Conservation (phyloP, 2,797 vertebrate species). For the Triplophysa yarkandensis region DNA sequence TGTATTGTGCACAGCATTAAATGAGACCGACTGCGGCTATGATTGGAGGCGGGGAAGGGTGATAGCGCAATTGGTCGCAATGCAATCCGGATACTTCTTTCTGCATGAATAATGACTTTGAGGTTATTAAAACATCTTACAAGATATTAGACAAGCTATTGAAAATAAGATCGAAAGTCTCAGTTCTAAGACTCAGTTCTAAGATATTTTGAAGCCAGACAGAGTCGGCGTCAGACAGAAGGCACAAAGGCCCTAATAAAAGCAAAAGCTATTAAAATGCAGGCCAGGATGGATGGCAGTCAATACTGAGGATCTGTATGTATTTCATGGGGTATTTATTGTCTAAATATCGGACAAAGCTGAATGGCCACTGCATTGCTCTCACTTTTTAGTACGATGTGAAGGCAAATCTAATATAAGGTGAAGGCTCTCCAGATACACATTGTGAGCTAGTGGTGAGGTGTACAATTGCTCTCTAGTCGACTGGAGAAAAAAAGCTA, state of each 20-base stretch:
- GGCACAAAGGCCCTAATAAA: conserved; percentile 41
- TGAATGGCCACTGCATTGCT: conserved; percentile 17
- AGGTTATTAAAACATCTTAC: conserved; percentile 19
- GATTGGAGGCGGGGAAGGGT: not conserved
- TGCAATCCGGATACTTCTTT: conserved; percentile 8
- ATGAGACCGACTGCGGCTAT: not conserved
- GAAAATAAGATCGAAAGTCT: conserved; percentile 36
- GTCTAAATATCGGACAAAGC: conserved; percentile 55
- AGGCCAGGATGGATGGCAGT: conserved; percentile 39
- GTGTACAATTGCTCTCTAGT: conserved; percentile 57
- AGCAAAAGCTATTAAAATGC: conserved; percentile 39
- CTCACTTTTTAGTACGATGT: conserved; percentile 40
- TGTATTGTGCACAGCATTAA: conserved; percentile 2
- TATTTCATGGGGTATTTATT: conserved; percentile 59
- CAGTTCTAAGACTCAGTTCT: conserved; percentile 39
- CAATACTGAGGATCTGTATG: conserved; percentile 41
- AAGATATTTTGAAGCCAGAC: conserved; percentile 30
- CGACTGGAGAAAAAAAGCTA: conserved; percentile 55
- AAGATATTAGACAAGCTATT: conserved; percentile 25
- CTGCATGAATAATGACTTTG: conserved; percentile 21
- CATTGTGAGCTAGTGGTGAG: conserved; percentile 55
- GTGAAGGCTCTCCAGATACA: conserved; percentile 54
- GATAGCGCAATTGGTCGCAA: not conserved
- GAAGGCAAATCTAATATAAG: conserved; percentile 51
- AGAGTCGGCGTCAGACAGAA: conserved; percentile 21